Base-by-base conservation (phyloP, 2,888 invertebrate genomes). In the Eupelmus urozonus region DNA sequence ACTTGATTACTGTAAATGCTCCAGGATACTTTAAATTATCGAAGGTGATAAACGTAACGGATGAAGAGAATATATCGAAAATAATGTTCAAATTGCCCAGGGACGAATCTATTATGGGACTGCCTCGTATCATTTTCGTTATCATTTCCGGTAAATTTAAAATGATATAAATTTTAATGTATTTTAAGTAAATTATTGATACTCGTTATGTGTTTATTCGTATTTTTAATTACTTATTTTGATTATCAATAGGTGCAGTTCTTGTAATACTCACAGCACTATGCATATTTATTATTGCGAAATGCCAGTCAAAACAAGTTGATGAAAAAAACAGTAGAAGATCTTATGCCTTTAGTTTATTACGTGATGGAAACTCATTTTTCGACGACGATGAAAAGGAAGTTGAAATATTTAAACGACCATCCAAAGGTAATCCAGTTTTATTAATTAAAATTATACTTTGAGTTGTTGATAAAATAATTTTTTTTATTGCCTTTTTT, bases 121-220 rank as follows among this genome's bases (percentile, higher is more conserved):
- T 96, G 90, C 95, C 96, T 0, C 90, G 96, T 34, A 91, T 95
- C 25, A 91, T 94, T 1, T 96, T 97, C 87, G 93, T 96, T 42
- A 92, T 95, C 85, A 86, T 95, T 11, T 91, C 94, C 82, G 95
- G 96, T 93, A 85, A 87, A 89, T 73, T 62, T 9, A 34, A 25
- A 20, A 67, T 65, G 45, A 60, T 51, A 51, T 34, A n/a, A 23
- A 29, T 53, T 71, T 65, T 55, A 11, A 23, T 23, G 0, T 40
- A 18, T 42, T 42, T 62, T 62, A 7, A 18, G 13, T 16, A 7
- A 34, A 34, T 34, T 45, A 45, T 45, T 16, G 16, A 45, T 16
- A 13, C 16, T n/a, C n/a, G n/a, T n/a, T n/a, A 45, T 13, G 16
- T 45, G 2, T 45, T 45, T 13, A 45, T 76, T 60, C 2, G 1